Evolutionary conservation across 2,797 vertebrate species (phyloP), one percentile per base, ranked within the genome.

Genomic region (Alauda arvensis): DNA sequence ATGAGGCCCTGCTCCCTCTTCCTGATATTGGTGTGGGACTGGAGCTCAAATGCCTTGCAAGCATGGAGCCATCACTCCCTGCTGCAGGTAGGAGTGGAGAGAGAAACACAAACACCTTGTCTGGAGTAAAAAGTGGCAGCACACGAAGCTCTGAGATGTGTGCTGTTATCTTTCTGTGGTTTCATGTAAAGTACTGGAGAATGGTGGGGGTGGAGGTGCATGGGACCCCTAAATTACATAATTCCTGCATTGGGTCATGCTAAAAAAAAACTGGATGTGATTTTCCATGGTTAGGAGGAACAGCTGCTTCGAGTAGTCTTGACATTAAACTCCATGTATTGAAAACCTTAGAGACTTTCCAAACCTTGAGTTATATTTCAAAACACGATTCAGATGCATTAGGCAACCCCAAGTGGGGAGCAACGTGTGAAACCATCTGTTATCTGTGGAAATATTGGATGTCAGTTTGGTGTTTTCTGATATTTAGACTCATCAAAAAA

Each of bases 261-360:
- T n/a, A 77, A 74, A 87, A 71, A 71, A 76, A 45, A 55, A 46
- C 66, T 83, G 88, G 76, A 87, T 88, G 43, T 57, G 77, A 80
- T 92, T 94, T 92, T 91, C 42, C 51, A 59, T 71, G 66, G 48
- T 92, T 91, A 86, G 78, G 55, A 82, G 89, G 90, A 96, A 93
- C 90, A 95, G 93, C 87, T 96, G 95, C 66, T 93, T 89, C 10
- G 83, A 94, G 85, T 89, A 95, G 90, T 69, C 92, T 90, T 90
- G 89, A 92, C 93, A 89, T 94, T 94, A 87, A 95, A 93, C 86
- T 90, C 45, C 77, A 88, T 81, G 91, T 93, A 43, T 79, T 83
- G 72, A 93, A 96, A 92, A 89, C 93, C 86, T 71, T 84, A 89
- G 82, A 88, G 90, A 76, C 84, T 94, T 95, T 67, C 87, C 83